Conservation (phyloP, 2,113 vertebrate genomes). For the Gorilla gorilla region DNA sequence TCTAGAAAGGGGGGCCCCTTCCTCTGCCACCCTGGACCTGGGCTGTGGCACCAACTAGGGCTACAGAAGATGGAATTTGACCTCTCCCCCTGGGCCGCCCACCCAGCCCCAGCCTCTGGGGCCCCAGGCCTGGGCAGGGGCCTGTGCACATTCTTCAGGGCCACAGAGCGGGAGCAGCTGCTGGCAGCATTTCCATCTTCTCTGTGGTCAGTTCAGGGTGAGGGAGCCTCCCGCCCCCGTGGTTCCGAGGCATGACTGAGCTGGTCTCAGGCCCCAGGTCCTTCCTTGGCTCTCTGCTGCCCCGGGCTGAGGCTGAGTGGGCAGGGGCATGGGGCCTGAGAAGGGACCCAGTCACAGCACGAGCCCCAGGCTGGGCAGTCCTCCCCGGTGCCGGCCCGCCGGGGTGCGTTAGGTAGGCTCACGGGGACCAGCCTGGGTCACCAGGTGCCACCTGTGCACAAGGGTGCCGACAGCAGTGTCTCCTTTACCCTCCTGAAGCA, state of each 20-base stretch:
- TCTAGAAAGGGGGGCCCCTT: not conserved
- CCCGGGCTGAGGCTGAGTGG: too few relatives aligned
- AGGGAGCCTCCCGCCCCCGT: not conserved
- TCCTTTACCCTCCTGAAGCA: rapidly evolving
- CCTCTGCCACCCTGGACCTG: not conserved
- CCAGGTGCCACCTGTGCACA: not conserved
- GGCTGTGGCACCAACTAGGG: too few relatives aligned
- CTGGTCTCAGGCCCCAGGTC: not conserved
- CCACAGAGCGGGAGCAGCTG: rapidly evolving
- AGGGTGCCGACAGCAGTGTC: rapidly evolving
- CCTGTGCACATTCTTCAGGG: not conserved
- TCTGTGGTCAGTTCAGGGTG: not conserved
- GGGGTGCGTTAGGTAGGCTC: not conserved
- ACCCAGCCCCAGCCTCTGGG: rapidly evolving
- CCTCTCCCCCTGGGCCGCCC: not conserved
- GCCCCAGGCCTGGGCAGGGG: not conserved
- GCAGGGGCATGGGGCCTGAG: not conserved
- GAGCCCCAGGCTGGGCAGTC: rapidly evolving
- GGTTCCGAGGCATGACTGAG: not conserved
- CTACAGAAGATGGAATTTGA: rapidly evolving
- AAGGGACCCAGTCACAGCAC: not conserved
- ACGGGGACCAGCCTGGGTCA: not conserved
- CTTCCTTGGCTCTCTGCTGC: too few relatives aligned
- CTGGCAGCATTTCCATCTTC: not conserved
- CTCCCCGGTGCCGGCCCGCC: not conserved